Evolutionary conservation across 2,888 invertebrate genomes (phyloP), one percentile per base, ranked within the genome.

Genomic region (Neoitamus cyanurus): DNA sequence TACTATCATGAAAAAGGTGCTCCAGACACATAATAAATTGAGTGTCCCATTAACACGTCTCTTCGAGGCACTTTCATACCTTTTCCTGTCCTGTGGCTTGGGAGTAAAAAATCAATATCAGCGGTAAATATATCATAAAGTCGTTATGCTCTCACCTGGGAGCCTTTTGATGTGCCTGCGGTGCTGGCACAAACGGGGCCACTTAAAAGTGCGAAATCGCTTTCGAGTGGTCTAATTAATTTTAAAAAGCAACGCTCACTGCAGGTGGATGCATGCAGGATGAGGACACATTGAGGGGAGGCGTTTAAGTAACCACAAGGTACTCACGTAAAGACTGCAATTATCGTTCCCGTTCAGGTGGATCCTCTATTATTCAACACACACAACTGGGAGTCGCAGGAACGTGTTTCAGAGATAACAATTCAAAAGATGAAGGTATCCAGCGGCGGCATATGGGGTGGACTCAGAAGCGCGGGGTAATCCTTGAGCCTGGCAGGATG

Each of bases 31-130:
- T 86, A 84, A 86, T 86, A 86, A 86, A 84, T 83, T 83, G 86
- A 86, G 86, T 86, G 84, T 86, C 86, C 86, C 86, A 86, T 86
- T 86, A 86, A 86, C 86, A 86, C 86, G 86, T 86, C 84, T 84
- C 86, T 83, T 86, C 84, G 77, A 83, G 83, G 42, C 83, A 84
- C 83, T 83, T 86, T 82, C 78, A 78, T 84, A 83, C 84, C 84
- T 73, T 84, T 84, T 83, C 46, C 70, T 83, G 84, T 30, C 42
- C 69, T 42, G 30, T 70, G 42, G n/a, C 37, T 30, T 83, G 28
- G 11, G 31, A 80, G 58, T 58, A 80, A 58, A 80, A 80, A 80
- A 80, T 80, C 78, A 80, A 80, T 80, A 80, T 58, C 34, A 31
- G 46, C 30, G 46, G 31, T 80, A 58, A 80, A 80, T 80, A 80